Evolutionary conservation across 2,888 invertebrate genomes (phyloP).

Genomic region (Nasonovia ribisnigri): DNA sequence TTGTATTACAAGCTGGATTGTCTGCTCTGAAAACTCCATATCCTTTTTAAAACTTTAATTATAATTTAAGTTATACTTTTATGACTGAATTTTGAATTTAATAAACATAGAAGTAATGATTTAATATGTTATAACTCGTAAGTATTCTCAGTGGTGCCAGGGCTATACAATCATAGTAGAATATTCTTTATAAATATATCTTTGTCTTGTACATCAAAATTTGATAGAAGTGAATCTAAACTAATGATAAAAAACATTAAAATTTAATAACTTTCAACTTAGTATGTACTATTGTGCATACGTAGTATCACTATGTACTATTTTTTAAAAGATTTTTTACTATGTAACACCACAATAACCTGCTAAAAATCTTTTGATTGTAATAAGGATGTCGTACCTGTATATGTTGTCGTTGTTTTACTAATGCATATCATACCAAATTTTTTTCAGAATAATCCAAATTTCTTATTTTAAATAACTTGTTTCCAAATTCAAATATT

Average conservation of each 20-base stretch:
- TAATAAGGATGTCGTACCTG: no score
- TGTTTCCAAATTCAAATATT: neutral
- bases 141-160: neutral
- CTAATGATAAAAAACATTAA: neutral
- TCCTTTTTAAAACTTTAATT: conserved; percentile 72
- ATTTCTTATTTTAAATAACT: neutral
- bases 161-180: neutral
- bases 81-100: neutral
- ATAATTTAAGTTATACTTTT: neutral
- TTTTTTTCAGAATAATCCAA: neutral
- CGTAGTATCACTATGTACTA: neutral
- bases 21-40: conserved; percentile 95
- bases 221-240: neutral
- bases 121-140: neutral
- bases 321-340: neutral
- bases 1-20: conserved; percentile 91
- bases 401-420: neutral
- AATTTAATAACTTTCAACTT: neutral
- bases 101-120: neutral
- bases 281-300: no score
- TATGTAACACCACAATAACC: neutral
- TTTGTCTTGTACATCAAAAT: neutral
- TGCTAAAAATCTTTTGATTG: neutral
- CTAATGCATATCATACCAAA: neutral
- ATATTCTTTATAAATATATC: neutral